These are phyloP conservation scores for Neolamprologus falcicula DNA, from an alignment of 2,113 vertebrate species.

Conservation along the genomic window DNA sequence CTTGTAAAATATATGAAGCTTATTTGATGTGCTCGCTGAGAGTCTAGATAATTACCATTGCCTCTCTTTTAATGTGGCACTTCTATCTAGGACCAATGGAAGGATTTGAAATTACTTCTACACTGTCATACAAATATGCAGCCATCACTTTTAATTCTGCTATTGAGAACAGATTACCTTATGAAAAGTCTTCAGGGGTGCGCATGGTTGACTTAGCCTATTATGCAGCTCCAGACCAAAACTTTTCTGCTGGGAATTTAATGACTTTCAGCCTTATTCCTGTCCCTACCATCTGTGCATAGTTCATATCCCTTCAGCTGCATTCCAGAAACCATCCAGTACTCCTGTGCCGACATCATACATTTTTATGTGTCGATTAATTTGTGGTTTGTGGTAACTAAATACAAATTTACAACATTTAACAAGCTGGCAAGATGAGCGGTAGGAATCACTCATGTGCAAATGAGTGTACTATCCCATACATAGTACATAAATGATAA, in stretches of 20 bases:
- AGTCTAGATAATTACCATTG: not conserved
- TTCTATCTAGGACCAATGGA: not conserved
- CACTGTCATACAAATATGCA: not conserved
- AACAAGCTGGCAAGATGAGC: not conserved
- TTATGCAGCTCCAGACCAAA: not conserved
- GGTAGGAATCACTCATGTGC: not conserved
- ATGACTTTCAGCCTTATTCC: not conserved
- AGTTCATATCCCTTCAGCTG: not conserved
- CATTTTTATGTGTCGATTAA: not conserved
- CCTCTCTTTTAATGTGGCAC: not conserved
- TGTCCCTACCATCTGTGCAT: not conserved
- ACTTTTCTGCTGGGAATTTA: not conserved
- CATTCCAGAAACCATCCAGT: not conserved
- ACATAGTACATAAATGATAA: not conserved
- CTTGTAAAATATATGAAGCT: not conserved
- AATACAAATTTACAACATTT: not conserved
- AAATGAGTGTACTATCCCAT: not conserved
- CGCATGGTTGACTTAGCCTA: not conserved
- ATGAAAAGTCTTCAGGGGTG: not conserved
- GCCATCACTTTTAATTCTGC: not conserved
- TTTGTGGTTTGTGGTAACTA: not conserved
- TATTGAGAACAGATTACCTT: not conserved
- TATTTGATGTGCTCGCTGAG: not conserved
- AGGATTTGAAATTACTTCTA: not conserved
- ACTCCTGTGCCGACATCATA: not conserved